Evolutionary conservation across 1,140 invertebrate species (phyloP).

Genomic region (Orius laevigatus): DNA sequence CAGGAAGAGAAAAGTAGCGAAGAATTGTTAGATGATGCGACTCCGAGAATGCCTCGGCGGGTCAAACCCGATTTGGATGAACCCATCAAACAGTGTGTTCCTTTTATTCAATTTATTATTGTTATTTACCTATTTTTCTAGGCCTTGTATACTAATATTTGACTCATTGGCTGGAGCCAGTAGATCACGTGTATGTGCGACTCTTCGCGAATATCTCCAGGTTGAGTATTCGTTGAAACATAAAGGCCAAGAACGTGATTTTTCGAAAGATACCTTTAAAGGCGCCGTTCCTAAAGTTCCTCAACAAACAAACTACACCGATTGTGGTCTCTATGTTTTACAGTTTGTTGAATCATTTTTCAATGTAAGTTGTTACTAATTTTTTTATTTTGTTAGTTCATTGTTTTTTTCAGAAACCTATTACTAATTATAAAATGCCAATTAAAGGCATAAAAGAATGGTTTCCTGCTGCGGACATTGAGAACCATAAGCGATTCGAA

Average conservation of each 20-base stretch:
- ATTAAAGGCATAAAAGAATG: conserved; percentile 57
- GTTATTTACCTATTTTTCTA: conserved; percentile 25
- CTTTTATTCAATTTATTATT: not conserved
- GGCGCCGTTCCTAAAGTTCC: conserved; percentile 77
- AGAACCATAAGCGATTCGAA: conserved; percentile 61
- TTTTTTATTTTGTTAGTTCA: conserved; percentile 11
- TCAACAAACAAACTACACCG: conserved; percentile 90
- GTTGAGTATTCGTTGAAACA: conserved; percentile 71
- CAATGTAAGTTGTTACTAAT: conserved; percentile 32
- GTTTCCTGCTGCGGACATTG: conserved; percentile 55
- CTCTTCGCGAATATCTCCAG: conserved; percentile 72
- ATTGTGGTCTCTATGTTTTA: conserved; percentile 89
- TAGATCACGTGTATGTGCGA: conserved; percentile 64
- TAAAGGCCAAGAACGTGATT: conserved; percentile 41
- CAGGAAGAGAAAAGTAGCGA: conserved; percentile 8
- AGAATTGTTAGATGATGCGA: conserved; percentile 16
- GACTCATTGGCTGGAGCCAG: conserved; percentile 76
- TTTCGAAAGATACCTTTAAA: conserved; percentile 64
- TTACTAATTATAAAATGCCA: conserved; percentile 53
- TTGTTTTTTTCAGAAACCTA: conserved; percentile 41
- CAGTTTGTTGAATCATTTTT: conserved; percentile 96
- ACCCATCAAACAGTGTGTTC: conserved; percentile 41
- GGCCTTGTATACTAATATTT: conserved; percentile 85
- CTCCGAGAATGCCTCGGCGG: conserved; percentile 1
- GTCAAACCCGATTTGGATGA: conserved; percentile 19